Percentiles rank a stretch among this genome's conserved stretches.
Evolutionary conservation across 2,888 invertebrate species (phyloP).

Genomic region (Dilophus febrilis): DNA sequence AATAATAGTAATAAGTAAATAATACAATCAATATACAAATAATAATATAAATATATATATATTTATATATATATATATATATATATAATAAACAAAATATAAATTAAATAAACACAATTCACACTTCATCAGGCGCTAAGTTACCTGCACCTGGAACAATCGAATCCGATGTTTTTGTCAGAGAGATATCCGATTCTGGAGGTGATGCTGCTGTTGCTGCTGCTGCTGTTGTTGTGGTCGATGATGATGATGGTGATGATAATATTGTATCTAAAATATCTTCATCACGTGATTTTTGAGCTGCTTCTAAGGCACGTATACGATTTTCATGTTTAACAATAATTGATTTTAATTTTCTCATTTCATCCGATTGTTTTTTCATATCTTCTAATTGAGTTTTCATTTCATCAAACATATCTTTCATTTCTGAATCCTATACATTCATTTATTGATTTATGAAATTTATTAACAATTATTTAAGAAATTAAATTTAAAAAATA

Average conservation of each 20-base stretch:
- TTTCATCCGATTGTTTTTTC: constrained; percentile 75
- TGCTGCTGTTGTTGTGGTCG: constrained; percentile 5
- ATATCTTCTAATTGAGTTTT: constrained; percentile 32
- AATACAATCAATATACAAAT: too few species aligned
- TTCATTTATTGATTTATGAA: too few species aligned
- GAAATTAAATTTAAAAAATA: too few species aligned
- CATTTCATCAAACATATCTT: constrained; percentile 3
- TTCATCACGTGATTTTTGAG: constrained; percentile 21
- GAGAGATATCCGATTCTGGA: constrained; percentile 1
- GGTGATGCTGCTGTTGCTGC: too few species aligned
- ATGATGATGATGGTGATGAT: constrained; percentile 2
- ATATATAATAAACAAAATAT: too few species aligned
- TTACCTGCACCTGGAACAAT: constrained; percentile 7
- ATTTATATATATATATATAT: too few species aligned
- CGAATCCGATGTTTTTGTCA: neutral
- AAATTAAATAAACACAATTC: constrained; percentile 9
- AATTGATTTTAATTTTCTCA: constrained; percentile 82
- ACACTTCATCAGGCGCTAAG: constrained; percentile 23
- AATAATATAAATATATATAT: too few species aligned
- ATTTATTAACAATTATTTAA: too few species aligned
- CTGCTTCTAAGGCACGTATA: constrained; percentile 29
- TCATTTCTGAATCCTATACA: constrained; percentile 2
- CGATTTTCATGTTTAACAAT: constrained; percentile 82
- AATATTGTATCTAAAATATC: constrained; percentile 19
- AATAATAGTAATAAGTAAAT: too few species aligned